Evolutionary conservation across 2,113 vertebrate species (phyloP).

Genomic region (Gobio gobio): DNA sequence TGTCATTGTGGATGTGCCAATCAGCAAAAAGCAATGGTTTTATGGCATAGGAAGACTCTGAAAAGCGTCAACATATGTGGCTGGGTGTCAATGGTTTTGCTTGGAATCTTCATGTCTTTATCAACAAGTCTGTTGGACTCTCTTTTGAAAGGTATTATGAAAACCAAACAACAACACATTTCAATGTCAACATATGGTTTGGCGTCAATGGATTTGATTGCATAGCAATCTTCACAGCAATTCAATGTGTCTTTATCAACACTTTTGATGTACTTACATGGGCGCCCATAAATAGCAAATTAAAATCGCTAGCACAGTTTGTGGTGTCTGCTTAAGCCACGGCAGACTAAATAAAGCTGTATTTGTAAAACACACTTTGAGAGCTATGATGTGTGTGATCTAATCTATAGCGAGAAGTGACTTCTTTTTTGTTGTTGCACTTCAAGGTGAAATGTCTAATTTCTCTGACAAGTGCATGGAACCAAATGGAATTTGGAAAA

Average conservation of each 20-base stretch:
- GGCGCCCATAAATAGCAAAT: neutral
- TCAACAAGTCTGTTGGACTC: neutral
- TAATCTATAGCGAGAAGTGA: neutral
- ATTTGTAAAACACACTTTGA: constrained; percentile 19
- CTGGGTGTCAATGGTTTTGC: neutral
- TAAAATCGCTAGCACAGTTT: neutral
- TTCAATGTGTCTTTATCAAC: neutral
- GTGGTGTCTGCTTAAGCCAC: neutral
- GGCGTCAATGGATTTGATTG: neutral
- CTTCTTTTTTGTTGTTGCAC: neutral
- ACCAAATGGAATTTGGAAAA: neutral
- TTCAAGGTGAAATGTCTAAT: neutral
- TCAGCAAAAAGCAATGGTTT: neutral
- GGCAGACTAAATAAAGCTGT: constrained; percentile 12
- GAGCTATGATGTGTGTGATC: constrained; percentile 3
- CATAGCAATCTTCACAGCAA: neutral
- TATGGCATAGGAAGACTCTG: too few species aligned
- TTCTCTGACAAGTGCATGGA: too few species aligned
- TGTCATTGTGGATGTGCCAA: neutral
- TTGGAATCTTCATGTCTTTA: neutral
- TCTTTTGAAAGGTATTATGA: neutral
- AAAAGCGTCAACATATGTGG: neutral
- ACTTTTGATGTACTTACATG: neutral
- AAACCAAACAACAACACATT: neutral
- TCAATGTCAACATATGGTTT: neutral